Evolutionary conservation across 2,797 vertebrate species (phyloP), one percentile per base, ranked within the genome.

Genomic region (Potorous gilbertii): DNA sequence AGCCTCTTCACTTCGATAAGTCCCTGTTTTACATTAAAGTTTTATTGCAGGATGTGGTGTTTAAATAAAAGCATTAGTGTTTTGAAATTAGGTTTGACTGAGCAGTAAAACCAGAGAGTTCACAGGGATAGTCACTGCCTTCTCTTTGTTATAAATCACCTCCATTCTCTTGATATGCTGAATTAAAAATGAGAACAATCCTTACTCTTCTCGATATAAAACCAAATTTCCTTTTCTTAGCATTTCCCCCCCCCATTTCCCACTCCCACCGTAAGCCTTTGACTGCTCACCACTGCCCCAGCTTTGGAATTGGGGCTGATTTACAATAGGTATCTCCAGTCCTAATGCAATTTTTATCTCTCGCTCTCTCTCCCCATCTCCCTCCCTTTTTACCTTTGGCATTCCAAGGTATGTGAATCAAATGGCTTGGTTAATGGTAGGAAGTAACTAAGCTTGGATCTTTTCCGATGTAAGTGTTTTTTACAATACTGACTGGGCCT

Each of bases 381-480:
- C 46, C 92, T 81, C 16, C 1, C 18, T 59, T 96, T 93, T 40
- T 81, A 54, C 54, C 50, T 54, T 90, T 94, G 95, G 97, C 97
- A 81, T 81, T 81, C 98, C 97, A 98, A 98, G 97, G 94, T 1
- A 91, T 96, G 97, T 97, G 96, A 81, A 98, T 98, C 98, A 98
- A 96, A 95, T 3, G 90, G 94, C 97, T 98, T 97, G 94, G 95
- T 96, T 97, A 97, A 97, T 96, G 97, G 97, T 97, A 97, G 97
- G 97, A 98, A 97, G 97, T 97, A 94, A 94, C 97, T 97, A 97
- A 98, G 97, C 95, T 96, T 96, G 95, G 96, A 97, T 98, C 97
- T 98, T 97, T 97, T 97, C 97, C 97, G 98, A 98, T 97, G 97
- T 98, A 98, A 98, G 98, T 98, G 97, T 98, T 98, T 98, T 97